phyloP scores from a whole-genome alignment of 2,888 invertebrate genomes.

The Temnothorax ravouxi region DNA sequence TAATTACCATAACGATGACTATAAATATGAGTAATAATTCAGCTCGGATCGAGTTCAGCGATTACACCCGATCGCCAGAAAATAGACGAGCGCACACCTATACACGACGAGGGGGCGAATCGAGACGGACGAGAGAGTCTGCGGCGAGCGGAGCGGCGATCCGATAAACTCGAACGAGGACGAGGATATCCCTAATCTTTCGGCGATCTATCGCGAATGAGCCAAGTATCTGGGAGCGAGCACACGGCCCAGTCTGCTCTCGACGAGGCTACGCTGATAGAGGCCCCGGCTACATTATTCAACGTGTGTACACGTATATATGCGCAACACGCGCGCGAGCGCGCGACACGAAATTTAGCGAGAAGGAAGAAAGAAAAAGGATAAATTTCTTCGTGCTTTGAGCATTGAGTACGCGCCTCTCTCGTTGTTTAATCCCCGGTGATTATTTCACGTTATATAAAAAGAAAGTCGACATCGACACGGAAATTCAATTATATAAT shows the following conservation, averaged over 20 bases:
- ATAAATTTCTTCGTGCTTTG: background rate
- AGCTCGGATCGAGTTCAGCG: constrained; percentile 8
- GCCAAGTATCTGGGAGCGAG: constrained; percentile 77
- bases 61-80: constrained; percentile 44
- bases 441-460: background rate
- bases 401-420: background rate
- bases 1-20: background rate
- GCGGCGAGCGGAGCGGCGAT: constrained; percentile 78
- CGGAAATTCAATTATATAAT: constrained; percentile 5
- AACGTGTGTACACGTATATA: constrained; percentile 63
- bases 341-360: constrained; percentile 4
- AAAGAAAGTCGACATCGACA: background rate
- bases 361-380: background rate
- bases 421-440: background rate
- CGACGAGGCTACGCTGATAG: constrained; percentile 81
- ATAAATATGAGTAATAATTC: constrained; percentile 14
- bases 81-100: constrained; percentile 74
- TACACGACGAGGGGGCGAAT: constrained; percentile 75
- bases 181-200: constrained; percentile 81
- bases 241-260: constrained; percentile 64
- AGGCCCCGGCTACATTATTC: constrained; percentile 82
- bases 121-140: constrained; percentile 75
- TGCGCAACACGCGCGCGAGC: background rate
- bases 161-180: constrained; percentile 79
- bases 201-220: constrained; percentile 82